Conservation (phyloP, 2,888 invertebrate species). For the Axea sp. region DNA sequence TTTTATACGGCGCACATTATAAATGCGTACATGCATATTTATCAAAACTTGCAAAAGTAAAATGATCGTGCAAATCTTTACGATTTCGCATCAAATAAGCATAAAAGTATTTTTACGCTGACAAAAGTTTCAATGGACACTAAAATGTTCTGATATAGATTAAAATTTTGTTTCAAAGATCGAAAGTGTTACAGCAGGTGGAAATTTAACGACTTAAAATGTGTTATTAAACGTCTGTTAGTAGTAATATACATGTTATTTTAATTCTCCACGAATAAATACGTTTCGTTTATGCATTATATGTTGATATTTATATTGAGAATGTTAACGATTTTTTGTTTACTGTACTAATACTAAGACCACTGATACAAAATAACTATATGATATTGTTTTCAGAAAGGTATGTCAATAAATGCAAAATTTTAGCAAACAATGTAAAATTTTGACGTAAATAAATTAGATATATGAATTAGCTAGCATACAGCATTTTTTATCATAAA, state of each 20-base stretch:
- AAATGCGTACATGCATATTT: slow-evolving; percentile 30
- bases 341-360: too few species aligned
- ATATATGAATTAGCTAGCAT: too few species aligned
- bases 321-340: neutral
- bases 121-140: slow-evolving; percentile 25
- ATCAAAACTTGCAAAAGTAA: slow-evolving; percentile 28
- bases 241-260: slow-evolving; percentile 30
- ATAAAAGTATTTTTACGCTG: slow-evolving; percentile 32
- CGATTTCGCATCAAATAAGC: slow-evolving; percentile 38
- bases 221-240: slow-evolving; percentile 33
- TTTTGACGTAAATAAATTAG: too few species aligned
- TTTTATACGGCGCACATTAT: slow-evolving; percentile 34
- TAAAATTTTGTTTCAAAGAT: slow-evolving; percentile 3
- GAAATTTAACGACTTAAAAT: slow-evolving; percentile 34
- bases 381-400: too few species aligned
- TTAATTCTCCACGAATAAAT: slow-evolving; percentile 29
- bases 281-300: too few species aligned
- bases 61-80: slow-evolving; percentile 26
- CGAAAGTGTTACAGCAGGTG: slow-evolving; percentile 46
- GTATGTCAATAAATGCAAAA: too few species aligned
- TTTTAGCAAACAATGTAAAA: too few species aligned
- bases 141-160: slow-evolving; percentile 40
- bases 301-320: neutral
- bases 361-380: too few species aligned
- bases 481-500: too few species aligned